Base-by-base conservation (phyloP, 2,888 invertebrate species). In the Torymus aiolomorphi region DNA sequence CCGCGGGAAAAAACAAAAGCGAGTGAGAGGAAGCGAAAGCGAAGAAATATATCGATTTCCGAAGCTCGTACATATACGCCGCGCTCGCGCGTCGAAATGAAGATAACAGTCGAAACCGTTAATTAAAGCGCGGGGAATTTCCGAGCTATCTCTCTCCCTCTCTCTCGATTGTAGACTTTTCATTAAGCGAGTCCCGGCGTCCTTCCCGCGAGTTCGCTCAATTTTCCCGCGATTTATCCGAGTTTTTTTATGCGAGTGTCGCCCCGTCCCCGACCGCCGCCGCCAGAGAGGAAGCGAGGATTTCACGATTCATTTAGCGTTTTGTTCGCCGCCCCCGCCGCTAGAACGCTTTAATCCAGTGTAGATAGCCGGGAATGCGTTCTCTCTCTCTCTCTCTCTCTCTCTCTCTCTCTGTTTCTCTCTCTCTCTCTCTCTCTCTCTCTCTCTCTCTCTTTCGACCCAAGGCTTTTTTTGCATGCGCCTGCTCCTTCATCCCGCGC, bases 281-380 rank as follows among this genome's bases (percentile, higher is more conserved):
- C 14, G 2, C 16, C 66, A n/a, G 11, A 18, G 81, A 76, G 80
- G 82, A 83, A 82, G 82, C 80, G 73, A 80, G 83, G 86, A 86
- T 87, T 87, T 87, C 82, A 86, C 87, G 87, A 86, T 87, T 87
- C 86, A 87, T 88, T 87, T 86, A 85, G 83, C 83, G 84, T 86
- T 86, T 86, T 86, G 85, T 86, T 75, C 83, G 80, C 73, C 51
- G 57, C 49, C 56, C n/a, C 61, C 69, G n/a, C 62, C 62, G 63
- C 80, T 81, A 65, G 83, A 85, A 85, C 84, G 83, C 83, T 84
- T 87, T 86, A 87, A 88, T 86, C 83, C 85, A 79, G 83, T 83
- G 84, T 62, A 62, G 67, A 76, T 76, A 86, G 86, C 83, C 84
- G 85, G 83, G 84, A 86, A 83, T 79, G 78, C 80, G 73, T 83